These are phyloP conservation scores for Deroplatys truncata DNA, from an alignment of 2,888 invertebrate genomes.

Conservation along the genomic window DNA sequence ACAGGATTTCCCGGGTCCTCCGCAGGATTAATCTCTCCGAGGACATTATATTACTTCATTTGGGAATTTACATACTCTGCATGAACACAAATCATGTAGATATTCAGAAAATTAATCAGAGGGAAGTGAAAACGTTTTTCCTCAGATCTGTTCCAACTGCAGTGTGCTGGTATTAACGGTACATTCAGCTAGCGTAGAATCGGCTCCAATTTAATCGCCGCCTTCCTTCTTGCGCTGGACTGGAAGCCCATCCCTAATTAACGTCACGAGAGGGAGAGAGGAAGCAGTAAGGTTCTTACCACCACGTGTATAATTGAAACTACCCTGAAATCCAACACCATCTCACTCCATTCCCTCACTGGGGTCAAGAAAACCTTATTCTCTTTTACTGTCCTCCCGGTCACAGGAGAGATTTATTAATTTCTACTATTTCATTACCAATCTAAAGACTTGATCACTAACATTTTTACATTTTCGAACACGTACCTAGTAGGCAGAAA, in stretches of 20 bases:
- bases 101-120: neutral
- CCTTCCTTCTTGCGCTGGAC: neutral
- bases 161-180: neutral
- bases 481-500: no score
- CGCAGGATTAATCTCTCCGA: no score
- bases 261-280: neutral
- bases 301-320: neutral
- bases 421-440: no score
- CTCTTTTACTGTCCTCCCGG: no score
- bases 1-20: no score
- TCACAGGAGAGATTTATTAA: no score
- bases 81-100: neutral
- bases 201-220: neutral
- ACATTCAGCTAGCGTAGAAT: neutral
- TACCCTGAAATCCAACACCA: neutral
- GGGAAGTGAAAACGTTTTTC: neutral
- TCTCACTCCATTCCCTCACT: neutral
- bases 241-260: neutral
- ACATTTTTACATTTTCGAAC: no score
- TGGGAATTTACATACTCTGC: neutral
- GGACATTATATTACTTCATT: no score
- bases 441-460: no score
- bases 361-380: no score
- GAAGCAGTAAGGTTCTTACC: neutral
- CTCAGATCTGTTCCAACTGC: neutral